These are phyloP conservation scores for Sphaeramia orbicularis DNA, from an alignment of 2,797 vertebrate species.

Conservation along the genomic window DNA sequence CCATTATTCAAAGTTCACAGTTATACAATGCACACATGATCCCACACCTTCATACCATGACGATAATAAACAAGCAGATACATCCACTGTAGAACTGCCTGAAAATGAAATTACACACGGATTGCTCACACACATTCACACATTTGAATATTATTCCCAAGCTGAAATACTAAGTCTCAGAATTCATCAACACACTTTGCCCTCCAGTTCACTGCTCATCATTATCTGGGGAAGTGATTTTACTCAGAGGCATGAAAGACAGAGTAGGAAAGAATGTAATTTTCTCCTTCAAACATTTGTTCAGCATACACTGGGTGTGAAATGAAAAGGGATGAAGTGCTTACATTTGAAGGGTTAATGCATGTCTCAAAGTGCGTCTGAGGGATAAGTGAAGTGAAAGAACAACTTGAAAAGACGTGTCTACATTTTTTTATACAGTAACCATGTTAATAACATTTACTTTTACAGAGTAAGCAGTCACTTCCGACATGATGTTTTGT, in stretches of 20 bases:
- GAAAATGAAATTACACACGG: conserved; percentile 17
- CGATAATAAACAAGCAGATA: neutral
- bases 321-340: conserved; percentile 25
- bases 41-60: conserved; percentile 1
- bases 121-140: conserved; percentile 8
- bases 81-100: neutral
- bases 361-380: conserved; percentile 7
- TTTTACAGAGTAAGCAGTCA: neutral
- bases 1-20: too few relatives aligned
- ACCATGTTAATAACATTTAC: neutral
- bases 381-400: conserved; percentile 29
- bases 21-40: neutral
- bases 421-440: neutral
- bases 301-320: conserved; percentile 29
- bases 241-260: conserved; percentile 50
- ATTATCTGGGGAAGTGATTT: conserved; percentile 51
- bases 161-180: conserved; percentile 16
- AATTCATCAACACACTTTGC: conserved; percentile 7
- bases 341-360: conserved; percentile 20
- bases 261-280: conserved; percentile 47
- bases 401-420: neutral
- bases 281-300: conserved; percentile 73
- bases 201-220: conserved; percentile 36
- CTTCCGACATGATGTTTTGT: neutral
- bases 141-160: conserved; percentile 32